phyloP scores from a whole-genome alignment of 2,888 invertebrate genomes.

The Villa cingulata region DNA sequence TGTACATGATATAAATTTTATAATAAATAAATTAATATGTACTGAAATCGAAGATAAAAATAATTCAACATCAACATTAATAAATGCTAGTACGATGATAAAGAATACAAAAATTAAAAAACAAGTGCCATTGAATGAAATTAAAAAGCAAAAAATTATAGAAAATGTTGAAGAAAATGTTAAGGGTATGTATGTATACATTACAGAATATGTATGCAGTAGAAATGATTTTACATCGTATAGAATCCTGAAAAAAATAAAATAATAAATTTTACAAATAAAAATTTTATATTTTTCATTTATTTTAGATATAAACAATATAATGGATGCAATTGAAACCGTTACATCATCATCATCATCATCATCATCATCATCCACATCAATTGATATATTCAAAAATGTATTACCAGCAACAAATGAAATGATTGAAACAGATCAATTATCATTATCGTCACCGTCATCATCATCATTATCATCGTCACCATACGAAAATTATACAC shows the following conservation, averaged over 20 bases:
- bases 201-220: background rate
- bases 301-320: background rate
- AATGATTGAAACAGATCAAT: background rate
- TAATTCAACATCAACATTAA: background rate
- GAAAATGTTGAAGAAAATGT: background rate
- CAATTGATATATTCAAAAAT: background rate
- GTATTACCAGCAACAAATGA: too few relatives aligned
- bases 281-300: too few relatives aligned
- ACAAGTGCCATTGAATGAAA: background rate
- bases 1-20: slow-evolving; percentile 7
- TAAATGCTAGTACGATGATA: too few relatives aligned
- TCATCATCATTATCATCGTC: too few relatives aligned
- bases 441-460: too few relatives aligned
- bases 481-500: slow-evolving; percentile 3
- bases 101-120: background rate
- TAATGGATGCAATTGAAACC: background rate
- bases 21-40: slow-evolving; percentile 5
- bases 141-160: background rate
- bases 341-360: background rate
- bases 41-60: background rate
- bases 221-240: too few relatives aligned
- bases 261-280: too few relatives aligned
- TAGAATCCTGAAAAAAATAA: too few relatives aligned
- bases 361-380: too few relatives aligned
- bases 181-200: background rate